Evolutionary conservation across 2,888 invertebrate species (phyloP).

Genomic region (Stegana nigrithorax): DNA sequence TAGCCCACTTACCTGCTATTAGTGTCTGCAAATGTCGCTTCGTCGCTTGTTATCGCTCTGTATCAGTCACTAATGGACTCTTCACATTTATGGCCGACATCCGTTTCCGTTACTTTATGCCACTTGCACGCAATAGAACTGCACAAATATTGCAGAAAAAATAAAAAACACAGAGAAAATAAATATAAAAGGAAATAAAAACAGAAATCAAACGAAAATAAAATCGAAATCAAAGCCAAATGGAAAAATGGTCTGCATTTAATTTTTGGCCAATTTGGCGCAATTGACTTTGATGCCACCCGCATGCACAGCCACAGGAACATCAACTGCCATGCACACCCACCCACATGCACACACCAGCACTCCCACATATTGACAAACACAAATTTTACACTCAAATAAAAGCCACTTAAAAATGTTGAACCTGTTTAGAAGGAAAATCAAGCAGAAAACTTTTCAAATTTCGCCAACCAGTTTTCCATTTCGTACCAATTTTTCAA

Average conservation of each 20-base stretch:
- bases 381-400: constrained; percentile 17
- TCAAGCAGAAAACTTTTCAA: too few species aligned
- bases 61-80: constrained; percentile 27
- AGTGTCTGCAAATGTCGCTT: too few species aligned
- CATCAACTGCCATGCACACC: not conserved
- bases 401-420: constrained; percentile 14
- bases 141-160: not conserved
- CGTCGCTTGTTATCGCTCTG: too few species aligned
- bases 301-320: not conserved
- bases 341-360: not conserved
- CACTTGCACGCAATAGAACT: not conserved
- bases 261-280: constrained; percentile 16
- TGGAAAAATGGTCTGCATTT: not conserved
- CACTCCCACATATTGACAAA: not conserved
- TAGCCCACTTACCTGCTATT: too few species aligned
- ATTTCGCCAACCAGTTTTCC: too few species aligned
- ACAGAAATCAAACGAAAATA: not conserved
- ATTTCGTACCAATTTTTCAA: too few species aligned
- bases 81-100: constrained; percentile 25
- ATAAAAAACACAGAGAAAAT: not conserved
- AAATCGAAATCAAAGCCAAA: not conserved
- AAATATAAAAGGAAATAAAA: not conserved
- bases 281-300: constrained; percentile 10
- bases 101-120: constrained; percentile 19
- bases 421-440: too few species aligned